phyloP scores from a whole-genome alignment of 2,113 vertebrate species.

The Chionomys nivalis region DNA sequence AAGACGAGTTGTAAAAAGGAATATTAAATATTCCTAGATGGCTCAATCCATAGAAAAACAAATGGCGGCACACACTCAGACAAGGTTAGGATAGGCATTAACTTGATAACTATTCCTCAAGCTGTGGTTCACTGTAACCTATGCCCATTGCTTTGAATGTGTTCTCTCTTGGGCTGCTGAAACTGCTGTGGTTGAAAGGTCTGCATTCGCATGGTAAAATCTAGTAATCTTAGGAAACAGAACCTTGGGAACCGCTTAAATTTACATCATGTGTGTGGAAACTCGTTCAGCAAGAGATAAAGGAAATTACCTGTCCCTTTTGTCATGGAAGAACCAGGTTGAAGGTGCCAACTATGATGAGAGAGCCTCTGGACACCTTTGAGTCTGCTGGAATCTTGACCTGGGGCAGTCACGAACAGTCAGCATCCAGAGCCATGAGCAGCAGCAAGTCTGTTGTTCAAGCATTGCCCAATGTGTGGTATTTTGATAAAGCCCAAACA shows the following conservation, averaged over 20 bases:
- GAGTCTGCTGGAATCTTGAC: background rate
- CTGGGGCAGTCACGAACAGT: no score
- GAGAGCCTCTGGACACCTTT: background rate
- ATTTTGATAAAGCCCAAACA: background rate
- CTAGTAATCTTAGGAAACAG: background rate
- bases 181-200: background rate
- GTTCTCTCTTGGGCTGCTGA: background rate
- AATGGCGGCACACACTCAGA: background rate
- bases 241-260: background rate
- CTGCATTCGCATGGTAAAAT: background rate
- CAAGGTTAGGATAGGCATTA: background rate
- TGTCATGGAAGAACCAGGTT: background rate
- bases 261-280: background rate
- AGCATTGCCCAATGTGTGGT: background rate
- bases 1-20: slow-evolving; percentile 4
- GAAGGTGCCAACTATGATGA: background rate
- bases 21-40: background rate
- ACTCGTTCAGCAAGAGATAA: background rate
- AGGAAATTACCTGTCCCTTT: background rate
- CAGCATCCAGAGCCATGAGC: background rate
- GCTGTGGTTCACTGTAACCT: background rate
- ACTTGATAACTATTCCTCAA: background rate
- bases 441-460: background rate
- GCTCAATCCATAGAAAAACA: background rate
- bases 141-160: background rate